A percentile compares a stretch with the other conserved stretches of the same genome.
Conservation (phyloP, 2,888 invertebrate species). For the Pterostichus niger region DNA sequence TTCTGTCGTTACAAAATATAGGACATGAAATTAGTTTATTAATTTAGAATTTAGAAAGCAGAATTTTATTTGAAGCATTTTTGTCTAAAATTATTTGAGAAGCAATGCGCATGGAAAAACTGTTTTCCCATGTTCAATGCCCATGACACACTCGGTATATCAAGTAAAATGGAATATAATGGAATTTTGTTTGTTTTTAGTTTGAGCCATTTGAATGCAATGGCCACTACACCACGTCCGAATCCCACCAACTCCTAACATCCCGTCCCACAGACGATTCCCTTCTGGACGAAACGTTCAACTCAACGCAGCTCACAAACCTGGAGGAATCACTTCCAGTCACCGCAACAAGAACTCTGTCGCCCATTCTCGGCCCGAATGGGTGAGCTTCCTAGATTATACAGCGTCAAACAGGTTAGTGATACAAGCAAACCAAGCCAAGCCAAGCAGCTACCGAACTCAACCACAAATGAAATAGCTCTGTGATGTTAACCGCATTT, state of each 20-base stretch:
- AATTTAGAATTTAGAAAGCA: no score
- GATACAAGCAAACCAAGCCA: slow-evolving; percentile 39
- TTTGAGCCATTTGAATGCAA: slow-evolving; percentile 55
- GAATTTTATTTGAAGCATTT: no score
- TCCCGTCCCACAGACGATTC: slow-evolving; percentile 49
- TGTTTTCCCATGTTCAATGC: no score
- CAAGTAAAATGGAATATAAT: no score
- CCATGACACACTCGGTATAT: no score
- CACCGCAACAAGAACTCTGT: slow-evolving; percentile 71
- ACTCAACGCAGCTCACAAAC: slow-evolving; percentile 73
- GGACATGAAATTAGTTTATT: no score
- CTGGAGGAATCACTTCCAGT: slow-evolving; percentile 72
- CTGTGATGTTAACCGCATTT: slow-evolving; percentile 53
- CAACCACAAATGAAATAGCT: slow-evolving; percentile 63
- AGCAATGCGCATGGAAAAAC: no score
- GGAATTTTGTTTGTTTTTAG: slow-evolving; percentile 15
- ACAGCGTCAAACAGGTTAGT: slow-evolving; percentile 55
- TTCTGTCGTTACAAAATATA: no score
- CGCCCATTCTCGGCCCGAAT: slow-evolving; percentile 74
- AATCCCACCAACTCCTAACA: slow-evolving; percentile 65
- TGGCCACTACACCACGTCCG: slow-evolving; percentile 67
- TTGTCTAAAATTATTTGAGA: no score
- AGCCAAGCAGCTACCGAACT: slow-evolving; percentile 34
- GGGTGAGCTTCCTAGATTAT: slow-evolving; percentile 71
- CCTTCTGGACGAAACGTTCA: slow-evolving; percentile 70